Evolutionary conservation across 2,888 invertebrate species (phyloP), one percentile per base, ranked within the genome.

Genomic region (Hypomecis atomaria): DNA sequence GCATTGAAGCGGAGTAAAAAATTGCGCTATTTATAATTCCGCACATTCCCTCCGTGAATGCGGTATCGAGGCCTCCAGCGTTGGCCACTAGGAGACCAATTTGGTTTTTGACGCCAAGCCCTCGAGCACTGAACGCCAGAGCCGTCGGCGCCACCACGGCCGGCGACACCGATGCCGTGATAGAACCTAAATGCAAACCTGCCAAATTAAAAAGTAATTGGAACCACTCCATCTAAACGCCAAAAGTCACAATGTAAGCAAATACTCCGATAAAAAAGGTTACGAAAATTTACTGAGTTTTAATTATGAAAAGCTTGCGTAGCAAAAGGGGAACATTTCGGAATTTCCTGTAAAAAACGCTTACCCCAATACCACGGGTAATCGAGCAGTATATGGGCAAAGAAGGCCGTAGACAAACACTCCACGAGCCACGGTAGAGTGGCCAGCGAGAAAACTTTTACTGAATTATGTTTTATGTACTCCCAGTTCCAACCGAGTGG

Each of bases 101-200:
- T 50, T 99, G 98, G 91, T 98, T 97, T 68, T 96, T 96, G 0
- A 97, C 95, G 4, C 99, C 99, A 75, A 97, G 96, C 0, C 97
- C 98, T 83, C 95, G 96, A 47, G 94, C 94, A 36, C 96, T 94
- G 34, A 99, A 91, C 43, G 95, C 93, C 81, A 97, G 94, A 48
- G 98, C 94, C 65, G 97, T 97, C 0, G 99, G 98, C 0, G 99
- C 98, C 5, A 99, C 96, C 4, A 99, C 97, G 1, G 99, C 99
- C 4, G 99, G 99, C 0, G 98, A 98, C 1, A 99, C 99, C 2
- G 99, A 99, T 0, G 98, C 96, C 60, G 98, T 93, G 56, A 98
- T 96, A 57, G 96, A 94, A 7, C 98, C 98, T 40, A 98, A 92
- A 70, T 98, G 94, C 61, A 98, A 93, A 43, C 94, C 94, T 94